Percentiles rank a stretch among this genome's conserved stretches.
These are phyloP conservation scores for Anodontia alba DNA, from an alignment of 2,888 invertebrate species.

Conservation along the genomic window DNA sequence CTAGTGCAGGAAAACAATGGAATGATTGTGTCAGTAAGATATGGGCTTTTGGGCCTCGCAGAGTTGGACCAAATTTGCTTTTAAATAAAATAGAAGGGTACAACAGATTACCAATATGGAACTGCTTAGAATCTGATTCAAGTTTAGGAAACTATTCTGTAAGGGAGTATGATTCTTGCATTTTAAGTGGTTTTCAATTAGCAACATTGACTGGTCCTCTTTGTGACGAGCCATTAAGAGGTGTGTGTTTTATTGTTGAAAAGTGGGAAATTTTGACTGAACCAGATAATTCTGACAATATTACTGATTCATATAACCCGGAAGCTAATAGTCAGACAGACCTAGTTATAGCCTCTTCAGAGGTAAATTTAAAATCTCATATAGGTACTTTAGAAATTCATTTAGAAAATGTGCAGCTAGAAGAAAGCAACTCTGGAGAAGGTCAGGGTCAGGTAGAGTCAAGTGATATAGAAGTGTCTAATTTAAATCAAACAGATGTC, in stretches of 20 bases:
- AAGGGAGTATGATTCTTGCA: conserved; percentile 87
- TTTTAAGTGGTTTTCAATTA: conserved; percentile 86
- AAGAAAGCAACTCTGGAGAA: not conserved
- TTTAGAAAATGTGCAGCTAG: conserved; percentile 2
- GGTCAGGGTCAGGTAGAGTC: not conserved
- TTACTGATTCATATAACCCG: too few species aligned
- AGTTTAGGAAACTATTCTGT: conserved; percentile 38
- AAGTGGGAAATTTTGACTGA: conserved; percentile 88
- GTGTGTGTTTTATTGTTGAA: conserved; percentile 94
- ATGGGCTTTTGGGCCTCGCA: conserved; percentile 96
- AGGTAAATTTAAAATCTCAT: not conserved
- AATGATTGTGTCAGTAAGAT: conserved; percentile 86
- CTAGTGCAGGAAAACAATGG: conserved; percentile 87
- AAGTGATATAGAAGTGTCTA: not conserved
- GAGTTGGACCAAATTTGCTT: conserved; percentile 95
- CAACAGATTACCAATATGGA: conserved; percentile 86
- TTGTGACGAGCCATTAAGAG: conserved; percentile 98
- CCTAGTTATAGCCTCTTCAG: not conserved
- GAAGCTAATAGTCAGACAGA: not conserved
- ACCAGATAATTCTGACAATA: not conserved
- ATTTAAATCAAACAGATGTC: not conserved
- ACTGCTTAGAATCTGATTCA: conserved; percentile 47
- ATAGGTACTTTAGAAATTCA: conserved; percentile 13
- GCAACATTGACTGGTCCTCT: conserved; percentile 95
- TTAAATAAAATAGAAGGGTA: conserved; percentile 92